Conservation (phyloP, 2,888 invertebrate species). For the Pelosia muscerda region DNA sequence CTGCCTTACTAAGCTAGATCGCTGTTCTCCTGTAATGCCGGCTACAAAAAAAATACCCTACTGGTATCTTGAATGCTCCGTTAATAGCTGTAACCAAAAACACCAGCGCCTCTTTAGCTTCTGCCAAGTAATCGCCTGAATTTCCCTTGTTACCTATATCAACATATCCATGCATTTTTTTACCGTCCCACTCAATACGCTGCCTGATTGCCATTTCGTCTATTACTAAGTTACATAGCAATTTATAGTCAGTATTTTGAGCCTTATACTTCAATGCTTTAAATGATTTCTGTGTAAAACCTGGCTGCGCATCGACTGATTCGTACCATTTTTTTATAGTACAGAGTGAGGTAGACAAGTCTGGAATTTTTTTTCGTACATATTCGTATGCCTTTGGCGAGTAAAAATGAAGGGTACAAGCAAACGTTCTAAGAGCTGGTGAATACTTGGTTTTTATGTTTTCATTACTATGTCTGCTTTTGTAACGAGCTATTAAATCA, state of each 20-base stretch:
- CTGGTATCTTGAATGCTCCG: not conserved
- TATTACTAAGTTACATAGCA: slow-evolving; percentile 7
- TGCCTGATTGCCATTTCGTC: slow-evolving; percentile 30
- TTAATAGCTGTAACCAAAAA: slow-evolving; percentile 22
- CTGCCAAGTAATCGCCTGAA: not conserved
- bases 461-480: not conserved
- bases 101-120: not conserved
- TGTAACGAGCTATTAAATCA: not conserved
- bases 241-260: not conserved
- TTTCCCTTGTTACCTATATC: not conserved
- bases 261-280: slow-evolving; percentile 11
- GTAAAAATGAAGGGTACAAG: slow-evolving; percentile 9
- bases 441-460: slow-evolving; percentile 6
- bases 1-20: not conserved
- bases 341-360: not conserved
- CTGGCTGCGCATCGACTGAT: slow-evolving; percentile 15
- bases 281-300: slow-evolving; percentile 23
- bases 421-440: slow-evolving; percentile 4
- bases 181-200: slow-evolving; percentile 20
- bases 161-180: slow-evolving; percentile 21
- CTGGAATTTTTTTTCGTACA: slow-evolving; percentile 4
- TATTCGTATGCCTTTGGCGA: slow-evolving; percentile 12
- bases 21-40: not conserved
- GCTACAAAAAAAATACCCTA: not conserved
- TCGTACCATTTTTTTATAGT: slow-evolving; percentile 21